A percentile compares a stretch with the other conserved stretches of the same genome.
These are phyloP conservation scores for Catonia carolina DNA, from an alignment of 2,888 invertebrate species.

Conservation along the genomic window DNA sequence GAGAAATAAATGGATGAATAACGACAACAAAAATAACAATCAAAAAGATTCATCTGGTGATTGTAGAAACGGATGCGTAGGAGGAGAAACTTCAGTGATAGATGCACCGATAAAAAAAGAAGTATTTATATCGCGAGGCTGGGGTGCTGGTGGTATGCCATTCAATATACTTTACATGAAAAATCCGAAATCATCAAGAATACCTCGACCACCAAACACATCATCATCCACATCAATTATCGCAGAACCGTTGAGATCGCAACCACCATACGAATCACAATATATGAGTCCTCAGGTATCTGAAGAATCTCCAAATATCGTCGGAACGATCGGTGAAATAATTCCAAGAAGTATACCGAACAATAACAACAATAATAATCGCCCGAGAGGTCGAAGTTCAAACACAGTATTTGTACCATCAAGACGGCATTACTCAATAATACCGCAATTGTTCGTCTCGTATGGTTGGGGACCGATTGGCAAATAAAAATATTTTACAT, in stretches of 20 bases:
- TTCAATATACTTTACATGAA: slow-evolving; percentile 47
- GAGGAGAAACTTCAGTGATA: background rate
- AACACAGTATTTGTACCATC: background rate
- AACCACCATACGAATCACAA: background rate
- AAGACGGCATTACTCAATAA: slow-evolving; percentile 42
- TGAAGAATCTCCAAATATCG: slow-evolving; percentile 8
- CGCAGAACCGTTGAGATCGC: slow-evolving; percentile 10
- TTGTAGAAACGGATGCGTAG: background rate
- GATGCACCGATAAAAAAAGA: background rate
- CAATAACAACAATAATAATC: too few species aligned
- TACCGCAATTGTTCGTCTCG: slow-evolving; percentile 49
- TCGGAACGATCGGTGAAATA: background rate
- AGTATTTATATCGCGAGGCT: slow-evolving; percentile 38
- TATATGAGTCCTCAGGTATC: slow-evolving; percentile 1
- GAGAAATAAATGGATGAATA: background rate
- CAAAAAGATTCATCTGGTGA: too few species aligned
- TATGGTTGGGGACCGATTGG: slow-evolving; percentile 48
- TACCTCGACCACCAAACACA: background rate
- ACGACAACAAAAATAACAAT: background rate
- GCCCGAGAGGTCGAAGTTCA: background rate
- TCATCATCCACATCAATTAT: background rate
- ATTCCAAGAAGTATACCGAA: background rate
- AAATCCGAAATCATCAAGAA: slow-evolving; percentile 32
- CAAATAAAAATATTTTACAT: too few species aligned
- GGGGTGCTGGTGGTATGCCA: slow-evolving; percentile 50